phyloP scores from a whole-genome alignment of 1,140 invertebrate genomes.

The Drosophila nannoptera region DNA sequence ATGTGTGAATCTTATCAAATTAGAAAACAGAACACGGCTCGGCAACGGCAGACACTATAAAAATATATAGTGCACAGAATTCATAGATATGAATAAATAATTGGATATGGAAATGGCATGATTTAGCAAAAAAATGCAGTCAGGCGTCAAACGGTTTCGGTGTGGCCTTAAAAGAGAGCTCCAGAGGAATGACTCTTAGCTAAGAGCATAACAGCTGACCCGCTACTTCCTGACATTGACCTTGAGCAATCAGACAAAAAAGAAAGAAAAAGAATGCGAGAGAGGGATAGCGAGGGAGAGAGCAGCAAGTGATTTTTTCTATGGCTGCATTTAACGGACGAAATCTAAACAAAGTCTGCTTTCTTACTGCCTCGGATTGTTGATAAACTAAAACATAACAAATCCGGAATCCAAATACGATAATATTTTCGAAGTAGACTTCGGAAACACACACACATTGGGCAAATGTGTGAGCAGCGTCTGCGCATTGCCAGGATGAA shows the following conservation, averaged over 20 bases:
- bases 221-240: not conserved
- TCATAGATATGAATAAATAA: not conserved
- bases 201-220: not conserved
- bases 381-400: constrained; percentile 16
- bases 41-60: not conserved
- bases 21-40: not conserved
- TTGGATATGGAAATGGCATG: not conserved
- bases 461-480: constrained; percentile 1
- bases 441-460: not conserved
- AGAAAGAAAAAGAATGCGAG: too few relatives aligned
- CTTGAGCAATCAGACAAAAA: not conserved
- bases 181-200: not conserved
- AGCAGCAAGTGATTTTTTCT: constrained; percentile 8
- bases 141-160: not conserved
- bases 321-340: constrained; percentile 7
- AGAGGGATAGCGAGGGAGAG: not conserved
- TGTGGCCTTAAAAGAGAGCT: not conserved
- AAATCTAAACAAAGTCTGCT: constrained; percentile 10
- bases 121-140: not conserved
- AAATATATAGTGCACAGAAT: not conserved
- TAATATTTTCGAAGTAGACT: not conserved
- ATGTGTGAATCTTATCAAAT: constrained; percentile 19
- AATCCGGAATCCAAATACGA: constrained; percentile 10
- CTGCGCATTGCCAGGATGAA: constrained; percentile 20
- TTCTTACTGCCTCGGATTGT: not conserved